Base-by-base conservation (phyloP, 1,140 invertebrate genomes). In the Octopus sinensis region DNA sequence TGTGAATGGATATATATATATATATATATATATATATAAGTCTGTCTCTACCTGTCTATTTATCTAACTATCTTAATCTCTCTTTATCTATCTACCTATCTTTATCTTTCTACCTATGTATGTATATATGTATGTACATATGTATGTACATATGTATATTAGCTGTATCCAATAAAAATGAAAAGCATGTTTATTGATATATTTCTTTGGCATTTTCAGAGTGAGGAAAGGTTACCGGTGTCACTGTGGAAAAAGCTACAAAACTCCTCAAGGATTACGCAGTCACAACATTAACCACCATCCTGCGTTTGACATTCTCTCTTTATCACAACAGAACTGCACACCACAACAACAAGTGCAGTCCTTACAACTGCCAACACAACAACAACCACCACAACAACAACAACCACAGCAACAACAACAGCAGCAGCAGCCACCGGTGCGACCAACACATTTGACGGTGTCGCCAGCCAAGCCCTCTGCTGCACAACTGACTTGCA, bases 211-310 rank as follows among this genome's bases (percentile, higher is more conserved):
- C 51, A 78, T 78, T 80, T 85, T 79, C 82, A 95, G 95, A 91
- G 91, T 95, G 85, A 93, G 93, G 87, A 95, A 95, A 91, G 93
- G 92, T 6, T 95, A 93, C 89, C 94, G 94, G 88, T 96, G 95
- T 90, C 93, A 94, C 87, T 96, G 95, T 91, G 94, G 95, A 80
- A 96, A 95, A 91, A 95, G 93, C 88, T 96, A 95, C 91, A 95
- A 94, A 88, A 95, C 95, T 76, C 91, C 93, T 13, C 93, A 95
- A 89, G 94, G 94, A 54, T 91, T 96, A 84, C 94, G 94, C 86
- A 94, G 93, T 85, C 95, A 96, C 83, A 85, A 83, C 71, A 79
- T 86, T 51, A 78, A 82, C 2, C 86, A 89, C 78, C 90, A 91
- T 13, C 79, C 81, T 6, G 79, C 62, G 5, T 79, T 82, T 5